Base-by-base conservation (phyloP, 2,113 vertebrate genomes). In the Crotophaga sulcirostris region DNA sequence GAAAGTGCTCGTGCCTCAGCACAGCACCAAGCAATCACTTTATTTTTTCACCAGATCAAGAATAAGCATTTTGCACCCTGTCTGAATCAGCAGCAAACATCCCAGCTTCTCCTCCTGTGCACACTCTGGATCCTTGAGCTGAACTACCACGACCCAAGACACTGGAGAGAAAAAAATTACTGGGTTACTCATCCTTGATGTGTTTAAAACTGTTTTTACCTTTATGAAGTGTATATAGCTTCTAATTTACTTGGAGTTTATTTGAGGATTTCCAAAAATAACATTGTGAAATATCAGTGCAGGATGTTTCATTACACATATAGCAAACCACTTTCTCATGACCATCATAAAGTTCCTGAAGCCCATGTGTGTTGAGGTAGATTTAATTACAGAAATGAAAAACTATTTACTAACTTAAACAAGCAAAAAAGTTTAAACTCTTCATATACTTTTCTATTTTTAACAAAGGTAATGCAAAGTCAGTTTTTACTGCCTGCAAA, bases 251-350 rank as follows among this genome's bases (percentile, higher is more conserved):
- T 55, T 66, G 28, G 15, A 78, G 28, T 42, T 86, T 92, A 87
- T 85, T 89, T 92, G 86, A 69, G n/a, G 19, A 62, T 86, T 95
- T 86, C 44, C 33, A 77, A 72, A 84, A 84, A 66, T 38, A 91
- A 51, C 51, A 66, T 28, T 77, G 23, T 31, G 45, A 86, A 95
- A 95, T 62, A 73, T 2, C 17, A 26, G 21, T 20, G 55, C 19
- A 51, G 11, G 49, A 58, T 58, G 28, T 62, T 84, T 86, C 40
- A 54, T 78, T 83, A 76, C 3, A 66, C 16, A 36, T 15, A 31
- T 1, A 90, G 62, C 24, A 96, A 90, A 75, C 34, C 17, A 45
- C 34, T 49, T 88, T 38, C 5, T 72, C 20, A 7, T 64, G 10
- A 40, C 28, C 40, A 67, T 47, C 49, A 42, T 54, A 12, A 79